Conservation (phyloP, 2,888 invertebrate genomes). For the Resseliella maxima region DNA sequence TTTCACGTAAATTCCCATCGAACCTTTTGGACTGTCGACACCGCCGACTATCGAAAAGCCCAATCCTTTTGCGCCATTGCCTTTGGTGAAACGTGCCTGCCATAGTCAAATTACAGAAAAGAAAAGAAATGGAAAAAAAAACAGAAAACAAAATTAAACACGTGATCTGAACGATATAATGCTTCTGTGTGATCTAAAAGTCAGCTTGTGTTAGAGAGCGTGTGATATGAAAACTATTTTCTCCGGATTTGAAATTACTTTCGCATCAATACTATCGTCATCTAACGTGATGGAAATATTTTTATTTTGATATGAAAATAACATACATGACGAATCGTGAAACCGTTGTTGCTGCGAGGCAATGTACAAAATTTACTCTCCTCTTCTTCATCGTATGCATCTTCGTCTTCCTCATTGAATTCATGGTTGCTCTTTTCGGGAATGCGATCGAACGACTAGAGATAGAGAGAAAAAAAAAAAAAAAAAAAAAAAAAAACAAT, state of each 20-base stretch:
- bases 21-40: slow-evolving; percentile 84
- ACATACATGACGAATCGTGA: slow-evolving; percentile 59
- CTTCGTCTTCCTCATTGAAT: slow-evolving; percentile 56
- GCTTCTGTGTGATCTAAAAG: background rate
- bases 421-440: slow-evolving; percentile 56
- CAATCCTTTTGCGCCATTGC: slow-evolving; percentile 84
- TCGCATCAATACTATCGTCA: background rate
- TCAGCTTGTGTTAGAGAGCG: background rate
- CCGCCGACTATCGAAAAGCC: slow-evolving; percentile 93
- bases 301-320: background rate
- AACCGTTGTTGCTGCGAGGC: slow-evolving; percentile 58
- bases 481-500: too few relatives aligned
- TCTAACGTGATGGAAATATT: background rate
- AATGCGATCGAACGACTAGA: slow-evolving; percentile 56
- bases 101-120: background rate
- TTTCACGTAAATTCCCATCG: slow-evolving; percentile 89
- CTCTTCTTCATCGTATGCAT: slow-evolving; percentile 57
- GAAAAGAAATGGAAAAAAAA: background rate
- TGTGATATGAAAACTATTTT: background rate
- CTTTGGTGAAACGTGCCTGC: slow-evolving; percentile 79
- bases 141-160: background rate
- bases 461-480: slow-evolving; percentile 10
- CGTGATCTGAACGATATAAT: background rate
- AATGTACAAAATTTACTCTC: slow-evolving; percentile 59
- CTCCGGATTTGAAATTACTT: background rate